Base-by-base conservation (phyloP, 2,888 invertebrate species). In the Cephus pulcher region DNA sequence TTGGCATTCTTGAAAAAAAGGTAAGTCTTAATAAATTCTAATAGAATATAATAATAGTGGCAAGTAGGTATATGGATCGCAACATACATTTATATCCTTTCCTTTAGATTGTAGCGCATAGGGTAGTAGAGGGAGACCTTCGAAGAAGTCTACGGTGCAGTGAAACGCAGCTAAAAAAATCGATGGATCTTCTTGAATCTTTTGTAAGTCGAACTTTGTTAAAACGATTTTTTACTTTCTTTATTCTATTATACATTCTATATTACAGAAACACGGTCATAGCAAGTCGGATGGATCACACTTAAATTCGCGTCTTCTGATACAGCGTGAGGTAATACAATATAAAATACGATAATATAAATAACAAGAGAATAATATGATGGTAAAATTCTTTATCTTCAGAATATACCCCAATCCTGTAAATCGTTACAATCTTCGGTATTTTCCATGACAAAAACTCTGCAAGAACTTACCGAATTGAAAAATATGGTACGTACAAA, bases 361-460 rank as follows among this genome's bases (percentile, higher is more conserved):
- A 56, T 56, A 56, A 23, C 23, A 23, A 9, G 23, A 23, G 15
- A 56, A 56, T 23, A 23, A 56, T 56, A 56, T 56, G 23, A 56
- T 23, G 9, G 23, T 56, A 9, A 56, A 56, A 23, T 23, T 56
- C 56, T 56, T 56, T 56, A 56, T 56, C 34, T 79, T 30, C 23
- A 89, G 89, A 86, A 81, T 78, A 77, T 85, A 76, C 82, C 85
- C 70, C 84, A 86, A 70, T 77, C 86, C 11, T 86, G 88, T 69
- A 88, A 87, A 83, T 81, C 78, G 23, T 78, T 88, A 56, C 85
- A 88, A 83, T 85, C 84, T 69, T 78, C 82, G n/a, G 85, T 88
- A 81, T 85, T 83, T 70, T 81, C 84, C 77, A 84, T 86, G 76
- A 86, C 86, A 83, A 76, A 34, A 80, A 83, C 84, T 12, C 81